Conservation (phyloP, 2,888 invertebrate species). For the Allygus modestus region DNA sequence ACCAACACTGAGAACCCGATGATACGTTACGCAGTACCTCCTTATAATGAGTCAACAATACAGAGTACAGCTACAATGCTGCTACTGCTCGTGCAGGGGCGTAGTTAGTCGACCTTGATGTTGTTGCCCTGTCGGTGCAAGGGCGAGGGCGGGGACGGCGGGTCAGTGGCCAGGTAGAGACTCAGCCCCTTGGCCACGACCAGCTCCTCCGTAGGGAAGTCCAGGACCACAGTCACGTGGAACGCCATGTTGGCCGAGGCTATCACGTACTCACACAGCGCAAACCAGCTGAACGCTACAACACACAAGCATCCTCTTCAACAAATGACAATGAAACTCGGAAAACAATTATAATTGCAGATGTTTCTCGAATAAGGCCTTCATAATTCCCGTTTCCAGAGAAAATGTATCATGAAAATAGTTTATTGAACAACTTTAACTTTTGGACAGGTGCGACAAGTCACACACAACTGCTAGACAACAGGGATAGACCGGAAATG, state of each 20-base stretch:
- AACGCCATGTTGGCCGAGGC: slow-evolving; percentile 96
- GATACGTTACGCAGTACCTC: neutral
- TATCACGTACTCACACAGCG: slow-evolving; percentile 94
- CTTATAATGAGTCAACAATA: neutral
- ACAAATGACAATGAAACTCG: slow-evolving; percentile 64
- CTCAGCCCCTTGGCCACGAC: slow-evolving; percentile 77
- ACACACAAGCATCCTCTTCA: slow-evolving; percentile 69
- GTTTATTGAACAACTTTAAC: too few species aligned
- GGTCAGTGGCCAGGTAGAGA: neutral
- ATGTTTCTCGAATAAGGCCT: too few species aligned
- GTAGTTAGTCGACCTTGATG: slow-evolving; percentile 51
- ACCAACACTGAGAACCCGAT: too few species aligned
- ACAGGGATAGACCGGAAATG: too few species aligned
- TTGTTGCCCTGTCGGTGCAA: slow-evolving; percentile 44
- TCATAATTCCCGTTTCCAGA: too few species aligned
- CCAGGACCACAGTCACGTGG: slow-evolving; percentile 91
- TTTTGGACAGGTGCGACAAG: too few species aligned
- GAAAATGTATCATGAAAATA: too few species aligned
- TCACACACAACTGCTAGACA: too few species aligned
- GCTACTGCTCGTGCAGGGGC: too few species aligned
- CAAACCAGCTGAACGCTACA: slow-evolving; percentile 96
- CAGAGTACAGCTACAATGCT: too few species aligned
- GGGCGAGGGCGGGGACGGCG: neutral
- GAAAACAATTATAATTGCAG: neutral
- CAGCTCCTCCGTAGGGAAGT: slow-evolving; percentile 90